Conservation (phyloP, 2,113 vertebrate genomes). For the Urocynchramus pylzowi region DNA sequence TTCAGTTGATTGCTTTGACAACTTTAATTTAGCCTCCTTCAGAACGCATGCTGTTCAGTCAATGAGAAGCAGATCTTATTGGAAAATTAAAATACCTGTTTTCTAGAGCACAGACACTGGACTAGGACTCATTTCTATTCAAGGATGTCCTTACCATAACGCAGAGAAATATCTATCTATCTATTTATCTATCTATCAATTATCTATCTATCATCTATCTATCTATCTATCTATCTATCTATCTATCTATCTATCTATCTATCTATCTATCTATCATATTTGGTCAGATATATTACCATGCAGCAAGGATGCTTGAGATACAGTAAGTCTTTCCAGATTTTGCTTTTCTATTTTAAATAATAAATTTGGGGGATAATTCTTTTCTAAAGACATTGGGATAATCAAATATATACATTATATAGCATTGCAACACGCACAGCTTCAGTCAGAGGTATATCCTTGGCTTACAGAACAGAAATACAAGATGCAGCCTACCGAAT, state of each 20-base stretch:
- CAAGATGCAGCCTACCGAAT: not conserved
- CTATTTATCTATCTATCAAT: not conserved
- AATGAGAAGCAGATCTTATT: not conserved
- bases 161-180: not conserved
- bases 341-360: not conserved
- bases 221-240: not conserved
- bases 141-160: not conserved
- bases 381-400: not conserved
- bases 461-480: not conserved
- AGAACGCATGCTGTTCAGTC: not conserved
- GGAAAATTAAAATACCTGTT: not conserved
- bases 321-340: not conserved
- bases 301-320: not conserved
- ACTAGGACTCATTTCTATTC: not conserved
- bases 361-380: not conserved
- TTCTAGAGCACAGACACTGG: not conserved
- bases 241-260: not conserved
- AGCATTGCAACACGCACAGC: rapidly evolving
- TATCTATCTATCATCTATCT: not conserved
- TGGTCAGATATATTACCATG: not conserved
- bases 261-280: not conserved
- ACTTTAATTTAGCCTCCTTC: not conserved
- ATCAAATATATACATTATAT: not conserved
- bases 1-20: not conserved
- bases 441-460: not conserved